phyloP scores from a whole-genome alignment of 2,797 vertebrate genomes.

The Manis crassicaudata region DNA sequence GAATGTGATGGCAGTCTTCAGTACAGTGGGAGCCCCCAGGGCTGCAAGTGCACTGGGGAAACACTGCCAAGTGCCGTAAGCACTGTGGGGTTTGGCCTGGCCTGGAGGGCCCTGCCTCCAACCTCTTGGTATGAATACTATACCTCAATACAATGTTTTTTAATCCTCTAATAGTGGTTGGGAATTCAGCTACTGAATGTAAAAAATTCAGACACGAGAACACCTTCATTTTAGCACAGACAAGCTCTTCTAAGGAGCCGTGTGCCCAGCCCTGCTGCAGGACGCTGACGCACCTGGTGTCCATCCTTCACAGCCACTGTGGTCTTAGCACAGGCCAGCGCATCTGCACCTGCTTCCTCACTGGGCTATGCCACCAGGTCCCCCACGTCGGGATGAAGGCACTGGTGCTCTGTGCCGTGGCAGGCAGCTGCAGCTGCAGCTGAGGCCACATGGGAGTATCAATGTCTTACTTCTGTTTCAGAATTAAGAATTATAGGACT shows the following conservation, averaged over 20 bases:
- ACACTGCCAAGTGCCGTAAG: background rate
- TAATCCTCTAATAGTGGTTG: background rate
- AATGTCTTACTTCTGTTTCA: constrained; percentile 37
- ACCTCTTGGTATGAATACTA: background rate
- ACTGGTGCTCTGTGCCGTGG: background rate
- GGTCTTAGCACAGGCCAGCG: background rate
- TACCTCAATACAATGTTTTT: background rate
- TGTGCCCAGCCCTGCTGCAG: background rate
- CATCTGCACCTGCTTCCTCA: background rate
- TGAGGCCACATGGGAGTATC: background rate
- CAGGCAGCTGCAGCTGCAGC: background rate
- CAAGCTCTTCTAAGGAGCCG: constrained; percentile 2
- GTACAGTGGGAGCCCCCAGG: background rate
- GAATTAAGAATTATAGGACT: too few species aligned
- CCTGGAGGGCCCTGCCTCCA: background rate
- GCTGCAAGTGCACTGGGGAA: background rate
- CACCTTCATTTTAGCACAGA: constrained; percentile 7
- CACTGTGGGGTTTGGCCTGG: background rate
- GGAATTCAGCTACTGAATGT: background rate
- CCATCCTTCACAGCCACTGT: background rate
- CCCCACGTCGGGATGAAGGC: constrained; percentile 56
- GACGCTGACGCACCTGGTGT: background rate
- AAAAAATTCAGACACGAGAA: background rate
- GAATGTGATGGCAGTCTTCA: background rate
- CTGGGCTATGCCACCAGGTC: background rate